Evolutionary conservation across 2,888 invertebrate genomes (phyloP), one percentile per base, ranked within the genome.

Genomic region (Epiblema foenella): DNA sequence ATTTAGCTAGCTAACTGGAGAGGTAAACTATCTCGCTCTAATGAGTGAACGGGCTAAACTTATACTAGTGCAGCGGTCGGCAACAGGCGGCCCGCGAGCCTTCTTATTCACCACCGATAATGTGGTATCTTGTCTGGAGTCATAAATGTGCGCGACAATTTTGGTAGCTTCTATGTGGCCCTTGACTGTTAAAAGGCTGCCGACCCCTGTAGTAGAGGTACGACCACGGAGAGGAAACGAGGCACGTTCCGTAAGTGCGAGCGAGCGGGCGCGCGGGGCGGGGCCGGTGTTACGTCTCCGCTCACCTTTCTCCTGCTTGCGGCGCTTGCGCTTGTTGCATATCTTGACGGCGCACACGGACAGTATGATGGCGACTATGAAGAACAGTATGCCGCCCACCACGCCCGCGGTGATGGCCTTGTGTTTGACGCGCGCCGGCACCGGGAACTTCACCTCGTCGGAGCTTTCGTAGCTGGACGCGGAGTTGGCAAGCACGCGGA

Each of bases 271-370:
- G 37, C 56, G 56, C 56, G 56, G 11, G 66, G 59, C 66, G 66
- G 60, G 65, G 59, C 66, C 66, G 18, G 75, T 73, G 75, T 76
- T 73, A 63, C n/a, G 69, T 66, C 58, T 58, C n/a, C 11, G 67
- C 94, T 94, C 95, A 98, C 99, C 98, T 97, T 98, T 98, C 94
- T 98, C 98, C 94, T 98, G 98, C 96, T 98, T 98, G 95, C 98
- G 97, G 85, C 98, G 96, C 94, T 98, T 98, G 87, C 98, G 95
- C 94, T 98, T 98, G 95, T 98, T 99, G 95, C 98, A 98, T 92
- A 98, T 98, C 95, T 99, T 98, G 86, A 99, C 98, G 83, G 98
- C 98, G 94, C 99, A 98, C 86, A 99, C 97, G 83, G 98, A 98
- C 85, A 99, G 96, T 87, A 99, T 98, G 93, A 99, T 98, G 90